Conservation (phyloP, 2,113 vertebrate species). For the Elachura formosa region DNA sequence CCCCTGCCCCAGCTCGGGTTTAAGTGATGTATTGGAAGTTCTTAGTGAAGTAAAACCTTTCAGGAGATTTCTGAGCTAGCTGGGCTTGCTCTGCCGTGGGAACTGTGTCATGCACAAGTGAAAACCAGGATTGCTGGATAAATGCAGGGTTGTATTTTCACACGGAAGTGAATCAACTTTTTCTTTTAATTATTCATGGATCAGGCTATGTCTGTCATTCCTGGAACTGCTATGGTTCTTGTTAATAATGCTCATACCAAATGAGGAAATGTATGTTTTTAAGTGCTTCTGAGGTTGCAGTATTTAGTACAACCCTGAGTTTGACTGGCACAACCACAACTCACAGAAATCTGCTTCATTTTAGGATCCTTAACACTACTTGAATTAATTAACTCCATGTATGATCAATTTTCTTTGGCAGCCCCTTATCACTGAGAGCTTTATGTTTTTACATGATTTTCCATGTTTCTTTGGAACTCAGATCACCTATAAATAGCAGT, state of each 20-base stretch:
- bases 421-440: background rate
- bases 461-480: background rate
- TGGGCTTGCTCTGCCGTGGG: background rate
- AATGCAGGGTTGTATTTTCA: background rate
- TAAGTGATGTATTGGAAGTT: background rate
- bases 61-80: background rate
- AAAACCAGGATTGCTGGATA: background rate
- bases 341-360: background rate
- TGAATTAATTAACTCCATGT: background rate
- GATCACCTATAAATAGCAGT: background rate
- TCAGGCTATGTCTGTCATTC: background rate
- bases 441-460: background rate
- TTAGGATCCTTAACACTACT: background rate
- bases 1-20: background rate
- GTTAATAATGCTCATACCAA: background rate
- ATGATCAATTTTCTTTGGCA: background rate
- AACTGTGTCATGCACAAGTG: background rate
- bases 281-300: background rate
- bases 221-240: background rate
- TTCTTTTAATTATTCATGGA: background rate
- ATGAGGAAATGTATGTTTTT: background rate
- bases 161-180: background rate
- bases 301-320: background rate
- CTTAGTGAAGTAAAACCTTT: background rate
- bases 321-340: background rate